Evolutionary conservation across 1,140 invertebrate genomes (phyloP), one percentile per base, ranked within the genome.

Genomic region (Drosophila tropicalis): DNA sequence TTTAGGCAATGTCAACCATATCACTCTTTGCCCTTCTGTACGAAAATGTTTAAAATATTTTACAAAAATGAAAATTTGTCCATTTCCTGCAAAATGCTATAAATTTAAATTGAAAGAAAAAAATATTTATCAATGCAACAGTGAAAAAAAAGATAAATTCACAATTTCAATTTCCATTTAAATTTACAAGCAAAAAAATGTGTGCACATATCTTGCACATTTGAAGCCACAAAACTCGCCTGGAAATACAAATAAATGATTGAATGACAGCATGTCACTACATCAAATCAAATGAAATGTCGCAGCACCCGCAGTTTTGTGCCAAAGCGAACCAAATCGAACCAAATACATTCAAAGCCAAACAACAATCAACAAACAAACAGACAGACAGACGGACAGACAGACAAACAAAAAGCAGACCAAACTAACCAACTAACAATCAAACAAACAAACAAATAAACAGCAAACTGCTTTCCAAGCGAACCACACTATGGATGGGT

Each of bases 201-300:
- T 36, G 7, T 36, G 34, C 3, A 10, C 15, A 25, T 4, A 25
- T 25, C 22, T 25, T 25, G 22, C 22, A 25, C 22, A 47, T 17
- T 47, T 7, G 44, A 22, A 79, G 60, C 78, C 72, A 65, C 80
- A 79, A 75, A 64, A 76, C 17, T 62, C 29, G 65, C 56, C 62
- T 40, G 41, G 55, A 82, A 79, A 79, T 63, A 67, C 79, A 89
- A 87, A 87, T 76, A 83, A 80, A 83, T 79, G 72, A 60, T 44
- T 57, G 39, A 68, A 62, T 71, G 76, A 83, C 83, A 82, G 69
- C 62, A 54, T 70, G 66, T 62, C 12, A 13, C 12, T 51, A 72
- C 68, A 76, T 85, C 73, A 81, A 85, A 85, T 85, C 81, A 81
- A 81, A 86, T 87, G 75, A 76, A 87, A 79, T 77, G 83, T 51